These are phyloP conservation scores for Fistularia tabacaria DNA, from an alignment of 2,797 vertebrate species.

Conservation along the genomic window DNA sequence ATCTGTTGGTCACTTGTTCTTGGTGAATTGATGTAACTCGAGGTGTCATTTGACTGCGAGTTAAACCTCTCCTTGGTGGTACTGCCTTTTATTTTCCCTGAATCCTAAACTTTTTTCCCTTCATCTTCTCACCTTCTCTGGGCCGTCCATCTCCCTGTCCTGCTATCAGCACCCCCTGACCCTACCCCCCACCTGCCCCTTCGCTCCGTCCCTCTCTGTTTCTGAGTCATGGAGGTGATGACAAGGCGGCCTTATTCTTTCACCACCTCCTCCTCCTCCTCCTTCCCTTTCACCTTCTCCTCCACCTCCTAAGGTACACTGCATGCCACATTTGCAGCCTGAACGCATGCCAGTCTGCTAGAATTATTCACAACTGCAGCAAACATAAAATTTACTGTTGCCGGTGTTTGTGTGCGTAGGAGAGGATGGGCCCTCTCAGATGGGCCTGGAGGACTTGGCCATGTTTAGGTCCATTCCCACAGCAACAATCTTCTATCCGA, in stretches of 20 bases:
- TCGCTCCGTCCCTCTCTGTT: slow-evolving; percentile 56
- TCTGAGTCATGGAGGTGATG: slow-evolving; percentile 46
- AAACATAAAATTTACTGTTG: slow-evolving; percentile 1
- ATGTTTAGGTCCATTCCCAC: slow-evolving; percentile 89
- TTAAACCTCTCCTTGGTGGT: slow-evolving; percentile 6
- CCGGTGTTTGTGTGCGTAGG: slow-evolving; percentile 64
- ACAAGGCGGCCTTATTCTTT: slow-evolving; percentile 40
- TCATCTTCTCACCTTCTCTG: slow-evolving; percentile 33
- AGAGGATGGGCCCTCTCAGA: slow-evolving; percentile 86
- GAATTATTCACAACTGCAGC: slow-evolving; percentile 1
- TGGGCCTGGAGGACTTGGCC: slow-evolving; percentile 85
- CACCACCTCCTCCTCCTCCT: slow-evolving; percentile 39
- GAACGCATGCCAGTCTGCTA: slow-evolving; percentile 44
- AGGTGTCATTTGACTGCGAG: not conserved
- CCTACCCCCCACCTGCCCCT: slow-evolving; percentile 7
- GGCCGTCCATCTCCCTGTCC: slow-evolving; percentile 32
- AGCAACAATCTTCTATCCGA: slow-evolving; percentile 90
- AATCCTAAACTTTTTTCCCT: slow-evolving; percentile 28
- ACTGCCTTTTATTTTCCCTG: slow-evolving; percentile 15
- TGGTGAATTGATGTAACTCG: too few relatives aligned
- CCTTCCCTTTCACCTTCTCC: slow-evolving; percentile 57
- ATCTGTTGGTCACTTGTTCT: too few relatives aligned
- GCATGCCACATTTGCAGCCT: slow-evolving; percentile 65
- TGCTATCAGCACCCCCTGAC: slow-evolving; percentile 59
- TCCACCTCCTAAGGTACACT: slow-evolving; percentile 80